phyloP scores from a whole-genome alignment of 2,888 invertebrate genomes.

The Sicus ferrugineus region DNA sequence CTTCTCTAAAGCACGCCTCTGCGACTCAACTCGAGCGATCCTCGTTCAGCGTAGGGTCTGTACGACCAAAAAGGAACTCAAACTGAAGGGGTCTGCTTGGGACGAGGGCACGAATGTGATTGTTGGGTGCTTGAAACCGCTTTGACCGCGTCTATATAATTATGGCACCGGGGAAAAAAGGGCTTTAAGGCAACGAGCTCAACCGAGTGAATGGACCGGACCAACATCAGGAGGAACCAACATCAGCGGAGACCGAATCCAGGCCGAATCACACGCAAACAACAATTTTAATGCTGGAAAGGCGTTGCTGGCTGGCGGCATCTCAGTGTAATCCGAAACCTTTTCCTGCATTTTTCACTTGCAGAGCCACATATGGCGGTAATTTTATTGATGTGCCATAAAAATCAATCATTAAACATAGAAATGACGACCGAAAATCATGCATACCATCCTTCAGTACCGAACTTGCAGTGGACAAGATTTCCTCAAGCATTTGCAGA shows the following conservation, averaged over 20 bases:
- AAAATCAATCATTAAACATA: slow-evolving; percentile 20
- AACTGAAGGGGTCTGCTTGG: neutral
- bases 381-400: slow-evolving; percentile 10
- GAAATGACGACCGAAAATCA: slow-evolving; percentile 10
- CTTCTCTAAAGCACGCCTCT: neutral
- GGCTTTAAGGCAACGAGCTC: neutral
- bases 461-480: neutral
- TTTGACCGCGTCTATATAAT: slow-evolving; percentile 1
- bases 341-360: neutral
- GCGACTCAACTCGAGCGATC: neutral
- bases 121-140: neutral
- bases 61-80: too few species aligned
- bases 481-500: neutral
- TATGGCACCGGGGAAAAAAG: neutral
- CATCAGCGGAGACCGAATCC: too few species aligned
- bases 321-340: slow-evolving; percentile 3
- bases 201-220: neutral
- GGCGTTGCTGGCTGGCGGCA: slow-evolving; percentile 3
- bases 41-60: neutral
- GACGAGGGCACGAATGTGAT: neutral
- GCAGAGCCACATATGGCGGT: neutral
- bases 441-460: neutral
- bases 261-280: too few species aligned
- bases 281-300: neutral
- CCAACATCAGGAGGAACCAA: neutral